Base-by-base conservation (phyloP, 2,888 invertebrate genomes). In the Metacarcinus magister region DNA sequence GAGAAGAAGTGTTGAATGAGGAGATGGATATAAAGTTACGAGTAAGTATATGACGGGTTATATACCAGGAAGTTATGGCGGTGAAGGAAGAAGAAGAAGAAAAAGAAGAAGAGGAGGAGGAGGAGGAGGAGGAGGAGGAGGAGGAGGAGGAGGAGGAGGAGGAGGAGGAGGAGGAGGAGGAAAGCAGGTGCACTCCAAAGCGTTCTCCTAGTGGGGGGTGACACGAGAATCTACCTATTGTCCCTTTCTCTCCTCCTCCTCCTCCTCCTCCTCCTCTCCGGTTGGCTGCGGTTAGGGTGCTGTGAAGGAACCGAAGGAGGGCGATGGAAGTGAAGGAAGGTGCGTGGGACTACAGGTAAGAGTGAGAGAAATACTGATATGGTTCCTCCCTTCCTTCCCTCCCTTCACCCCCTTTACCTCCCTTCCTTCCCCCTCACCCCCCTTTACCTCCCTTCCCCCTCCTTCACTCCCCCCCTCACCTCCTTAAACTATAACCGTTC, bases 61-160 rank as follows among this genome's bases (percentile, higher is more conserved):
- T 82, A 8, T n/a, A 32, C 19, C 67, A 67, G 67, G 23, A 67
- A 67, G 67, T 67, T 67, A 67, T 1, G 67, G n/a, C 19, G 16
- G 89, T 32, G 89, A 8, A 4, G 19, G n/a, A 32, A 0, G 32
- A 32, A 32, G n/a, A 82, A 8, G 89, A 89, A 5, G 89, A 87
- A 43, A 7, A 90, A 16, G 43, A 90, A 16, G 90, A 90, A 3
- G 43, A 39, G 19, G 43, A 10, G 8, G 90, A 90, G 43, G 43
- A 90, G 90, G 43, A 90, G 90, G 90, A 90, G 90, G 90, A 90
- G 90, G 90, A 90, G 90, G 90, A 90, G 90, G 90, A 90, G 90
- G 90, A 90, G 90, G 90, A 90, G 90, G 90, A 90, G 90, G 90
- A 90, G 90, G 90, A 90, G 90, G 43, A 90, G 90, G 90, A 90